Evolutionary conservation across 2,113 vertebrate species (phyloP).

Genomic region (Rhinoderma darwinii): DNA sequence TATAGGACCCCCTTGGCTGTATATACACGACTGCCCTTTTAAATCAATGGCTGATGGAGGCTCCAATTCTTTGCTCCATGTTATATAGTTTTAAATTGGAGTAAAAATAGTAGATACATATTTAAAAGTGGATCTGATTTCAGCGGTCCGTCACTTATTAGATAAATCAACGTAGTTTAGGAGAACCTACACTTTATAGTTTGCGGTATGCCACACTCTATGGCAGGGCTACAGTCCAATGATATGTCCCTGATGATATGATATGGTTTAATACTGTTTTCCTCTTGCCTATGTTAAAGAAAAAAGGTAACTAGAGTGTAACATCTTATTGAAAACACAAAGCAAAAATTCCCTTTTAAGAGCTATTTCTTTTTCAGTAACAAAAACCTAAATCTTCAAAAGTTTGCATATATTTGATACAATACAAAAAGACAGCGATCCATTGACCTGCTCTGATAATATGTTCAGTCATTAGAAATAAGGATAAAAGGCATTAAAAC

Average conservation of each 20-base stretch:
- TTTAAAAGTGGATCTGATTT: no score
- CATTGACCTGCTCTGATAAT: constrained; percentile 5
- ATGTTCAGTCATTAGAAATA: constrained; percentile 26
- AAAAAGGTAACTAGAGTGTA: neutral
- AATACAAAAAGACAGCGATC: constrained; percentile 30
- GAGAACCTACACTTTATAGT: no score
- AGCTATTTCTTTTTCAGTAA: constrained; percentile 20
- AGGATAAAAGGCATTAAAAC: constrained; percentile 37
- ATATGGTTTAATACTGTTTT: neutral
- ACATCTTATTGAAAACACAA: constrained; percentile 4
- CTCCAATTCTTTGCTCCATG: neutral
- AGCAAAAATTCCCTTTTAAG: constrained; percentile 31
- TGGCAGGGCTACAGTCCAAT: no score
- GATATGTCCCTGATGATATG: no score
- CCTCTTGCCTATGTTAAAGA: neutral
- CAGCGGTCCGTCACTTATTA: no score
- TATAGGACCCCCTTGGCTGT: neutral
- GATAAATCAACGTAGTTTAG: no score
- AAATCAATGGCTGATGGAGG: neutral
- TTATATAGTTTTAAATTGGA: constrained; percentile 3
- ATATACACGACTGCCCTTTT: neutral
- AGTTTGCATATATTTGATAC: constrained; percentile 13
- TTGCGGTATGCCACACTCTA: no score
- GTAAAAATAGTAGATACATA: neutral
- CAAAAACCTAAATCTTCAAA: constrained; percentile 26